Base-by-base conservation (phyloP, 2,888 invertebrate species). In the Diaprepes abbreviatus region DNA sequence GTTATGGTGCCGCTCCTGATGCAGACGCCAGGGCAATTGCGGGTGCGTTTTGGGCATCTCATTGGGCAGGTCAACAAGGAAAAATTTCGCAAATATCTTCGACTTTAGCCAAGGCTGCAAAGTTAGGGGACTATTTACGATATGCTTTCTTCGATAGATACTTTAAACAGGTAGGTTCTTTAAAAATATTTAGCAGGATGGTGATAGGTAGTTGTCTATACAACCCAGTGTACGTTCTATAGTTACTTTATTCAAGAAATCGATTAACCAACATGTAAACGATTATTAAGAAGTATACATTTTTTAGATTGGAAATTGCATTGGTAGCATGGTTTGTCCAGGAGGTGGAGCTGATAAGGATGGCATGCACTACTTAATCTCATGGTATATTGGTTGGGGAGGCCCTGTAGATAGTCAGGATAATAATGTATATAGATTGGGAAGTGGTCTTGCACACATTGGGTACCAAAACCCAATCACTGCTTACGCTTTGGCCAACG, bases 341-440 rank as follows among this genome's bases (percentile, higher is more conserved):
- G n/a, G 70, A 1, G 73, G 70, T n/a, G 77, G 73, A 33, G 40
- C 62, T 10, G 76, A 76, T 24, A 77, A 76, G 40, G 71, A 74
- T 0, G 74, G 76, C 40, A 73, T 73, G 16, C 76, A 77, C 31
- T 77, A 76, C 54, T 64, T 77, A 43, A 50, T 77, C 33, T 73
- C 75, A 2, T 77, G 77, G 77, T 76, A 75, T 57, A 71, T 72
- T n/a, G 75, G 74, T n/a, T 76, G 75, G 74, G 77, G 77, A 35
- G 76, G 76, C 40, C 50, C 75, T 1, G 31, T 76, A 6, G 12
- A 57, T 10, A 54, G 73, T 10, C 40, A 67, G 16, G 60, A 62
- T 3, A 74, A 73, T 36, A 75, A 75, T 70, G 60, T 75, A 0
- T 77, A 76, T 76, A 66, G 73, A 28, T 75, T 74, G 62, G 71